Base-by-base conservation (phyloP, 1,140 invertebrate species). In the Glomeris maerens region DNA sequence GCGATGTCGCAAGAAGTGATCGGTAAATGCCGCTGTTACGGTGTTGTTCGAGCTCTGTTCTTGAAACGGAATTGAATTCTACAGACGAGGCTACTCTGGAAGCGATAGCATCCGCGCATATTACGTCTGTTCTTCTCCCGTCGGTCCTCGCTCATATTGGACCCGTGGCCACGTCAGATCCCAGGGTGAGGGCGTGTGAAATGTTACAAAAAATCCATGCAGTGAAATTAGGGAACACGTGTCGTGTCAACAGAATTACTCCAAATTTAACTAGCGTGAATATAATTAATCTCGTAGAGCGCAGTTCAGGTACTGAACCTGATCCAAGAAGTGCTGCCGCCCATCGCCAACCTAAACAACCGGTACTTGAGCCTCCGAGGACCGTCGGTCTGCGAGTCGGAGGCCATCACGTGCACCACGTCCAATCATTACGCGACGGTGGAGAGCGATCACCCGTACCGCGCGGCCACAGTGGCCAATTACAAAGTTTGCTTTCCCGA, bases 401-500 rank as follows among this genome's bases (percentile, higher is more conserved):
- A 53, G n/a, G 10, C n/a, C 7, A 45, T 42, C 13, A 23, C 42
- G 26, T 57, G 42, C 39, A 81, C 83, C 7, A 86, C 84, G 1
- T 83, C 81, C 25, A 61, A 62, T 26, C 84, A 91, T 69, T 93
- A 92, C 63, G 83, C 88, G 7, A 80, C 89, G 72, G 78, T 96
- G 5, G 91, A 98, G 70, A 94, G 90, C 66, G 88, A 93, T 28
- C 94, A 98, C 74, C 94, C 93, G 0, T 98, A 98, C 67, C 89
- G 90, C 68, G 81, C 84, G 31, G 83, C 89, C 2, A 79, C 80
- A 44, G 83, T 94, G 13, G 80, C 79, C 29, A 85, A 85, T 70
- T 92, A 90, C 66, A 77, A 78, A 56, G 83, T 95, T 1, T 73
- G 78, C 39, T 97, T 97, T 70, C 89, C 92, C 0, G 70, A 80